Base-by-base conservation (phyloP, 2,888 invertebrate species). In the Ormyrus rosae region DNA sequence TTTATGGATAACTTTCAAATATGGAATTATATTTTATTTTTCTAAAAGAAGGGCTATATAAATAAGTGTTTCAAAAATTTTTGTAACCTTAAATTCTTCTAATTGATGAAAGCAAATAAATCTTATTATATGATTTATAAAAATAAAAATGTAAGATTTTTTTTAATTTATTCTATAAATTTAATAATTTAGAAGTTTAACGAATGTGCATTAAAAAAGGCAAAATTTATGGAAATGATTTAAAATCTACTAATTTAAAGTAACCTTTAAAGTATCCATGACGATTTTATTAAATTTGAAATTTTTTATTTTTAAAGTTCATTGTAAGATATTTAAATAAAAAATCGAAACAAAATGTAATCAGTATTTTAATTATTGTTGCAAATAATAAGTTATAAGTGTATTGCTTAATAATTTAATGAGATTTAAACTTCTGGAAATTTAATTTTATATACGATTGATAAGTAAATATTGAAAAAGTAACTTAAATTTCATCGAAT, bases 341-440 rank as follows among this genome's bases (percentile, higher is more conserved):
- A 34, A 34, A 72, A 56, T 68, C 13, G 46, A 72, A 73, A 77
- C 67, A 19, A 48, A 51, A 77, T 51, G 45, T 46, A 34, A 81
- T 75, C 78, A 81, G 81, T 81, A 81, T 81, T 78, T 69, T 46
- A 34, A 34, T 34, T 34, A 34, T 34, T 34, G 34, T 34, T 34
- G 34, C 34, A 34, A 34, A 3, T 34, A 34, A 34, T 34, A 34
- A 34, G 34, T 34, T 34, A 34, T 34, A 34, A 34, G 34, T 34
- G 34, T 3, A 34, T 34, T 34, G 2, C 34, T 10, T 55, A 11
- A 11, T 55, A 11, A 55, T 10, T 55, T 55, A 55, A 55, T 55
- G 11, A 11, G 55, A 55, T 10, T 55, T 11, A 55, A 55, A 55
- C 11, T 55, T 55, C 9, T 55, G 55, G 3, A 55, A 55, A 34